phyloP scores from a whole-genome alignment of 2,888 invertebrate species.

The Steinernema carpocapsae region DNA sequence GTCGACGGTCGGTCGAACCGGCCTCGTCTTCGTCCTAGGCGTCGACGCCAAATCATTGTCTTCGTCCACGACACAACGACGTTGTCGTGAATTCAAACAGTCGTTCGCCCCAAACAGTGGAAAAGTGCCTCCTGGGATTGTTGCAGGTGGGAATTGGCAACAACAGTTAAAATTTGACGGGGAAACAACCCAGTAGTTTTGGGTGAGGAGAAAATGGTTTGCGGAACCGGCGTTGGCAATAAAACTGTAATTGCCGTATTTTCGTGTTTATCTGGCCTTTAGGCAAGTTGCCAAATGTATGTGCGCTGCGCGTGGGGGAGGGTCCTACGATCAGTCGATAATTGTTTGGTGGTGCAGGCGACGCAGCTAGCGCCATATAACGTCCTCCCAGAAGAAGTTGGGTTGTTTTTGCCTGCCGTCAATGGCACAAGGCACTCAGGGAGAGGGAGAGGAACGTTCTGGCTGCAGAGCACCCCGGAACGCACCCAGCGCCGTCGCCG shows the following conservation, averaged over 20 bases:
- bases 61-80: no score
- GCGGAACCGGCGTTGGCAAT: not conserved
- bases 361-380: conserved; percentile 24
- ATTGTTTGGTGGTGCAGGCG: conserved; percentile 25
- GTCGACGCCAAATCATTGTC: no score
- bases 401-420: not conserved
- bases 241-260: conserved; percentile 27
- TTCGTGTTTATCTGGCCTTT: conserved; percentile 23
- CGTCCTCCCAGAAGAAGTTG: not conserved
- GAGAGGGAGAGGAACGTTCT: conserved; percentile 24
- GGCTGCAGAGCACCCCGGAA: not conserved
- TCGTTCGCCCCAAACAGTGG: conserved; percentile 5
- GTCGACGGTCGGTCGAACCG: conserved; percentile 13
- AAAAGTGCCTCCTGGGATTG: not conserved
- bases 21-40: no score
- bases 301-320: not conserved
- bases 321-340: conserved; percentile 27
- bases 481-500: conserved; percentile 4
- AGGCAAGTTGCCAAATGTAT: conserved; percentile 29
- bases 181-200: no score
- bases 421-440: not conserved
- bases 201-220: not conserved
- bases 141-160: no score
- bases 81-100: conserved; percentile 23
- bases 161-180: no score